Evolutionary conservation across 2,797 vertebrate genomes (phyloP), one percentile per base, ranked within the genome.

Genomic region (Spea hammondii): DNA sequence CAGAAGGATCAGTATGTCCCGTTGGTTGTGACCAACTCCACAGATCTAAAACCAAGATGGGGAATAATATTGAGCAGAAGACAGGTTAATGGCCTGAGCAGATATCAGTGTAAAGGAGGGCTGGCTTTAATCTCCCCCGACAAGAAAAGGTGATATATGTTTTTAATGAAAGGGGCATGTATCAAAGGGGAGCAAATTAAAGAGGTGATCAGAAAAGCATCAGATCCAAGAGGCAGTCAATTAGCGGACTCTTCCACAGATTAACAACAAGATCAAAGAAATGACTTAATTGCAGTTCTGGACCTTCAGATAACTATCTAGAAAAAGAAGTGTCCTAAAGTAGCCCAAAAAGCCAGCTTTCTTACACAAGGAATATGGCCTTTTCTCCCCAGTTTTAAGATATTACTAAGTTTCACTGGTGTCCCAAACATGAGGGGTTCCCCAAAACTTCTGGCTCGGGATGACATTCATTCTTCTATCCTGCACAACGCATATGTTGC

Each of bases 181-280:
- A 90, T 86, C 6, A 75, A 88, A 87, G 85, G 80, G 87, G 83
- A 70, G 89, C 89, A 89, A 90, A 92, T 92, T 88, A 89, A 87
- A 84, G 79, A 82, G 85, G 78, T 85, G 86, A 12, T 48, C 88
- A 53, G 94, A 96, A 94, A 94, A 93, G 86, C 89, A 94, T 96
- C 94, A 94, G 86, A 84, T 83, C 85, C 90, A 89, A 57, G 92
- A 94, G 91, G 91, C 90, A 91, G 91, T 89, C 92, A 95, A 95
- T 97, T 96, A 97, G 93, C 88, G 91, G 86, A 91, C 94, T 91
- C 96, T 97, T 95, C 93, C 90, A 88, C 88, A 91, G 91, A 90
- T 90, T 90, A 84, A 84, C 13, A 4, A 9, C 44, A 0, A 75
- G 65, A 70, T 79, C 72, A 75, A 70, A 70, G 77, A 47, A 12